A percentile compares a stretch with the other conserved stretches of the same genome.
phyloP scores from a whole-genome alignment of 2,888 invertebrate genomes.

The Dyspetes luteomarginatus region DNA sequence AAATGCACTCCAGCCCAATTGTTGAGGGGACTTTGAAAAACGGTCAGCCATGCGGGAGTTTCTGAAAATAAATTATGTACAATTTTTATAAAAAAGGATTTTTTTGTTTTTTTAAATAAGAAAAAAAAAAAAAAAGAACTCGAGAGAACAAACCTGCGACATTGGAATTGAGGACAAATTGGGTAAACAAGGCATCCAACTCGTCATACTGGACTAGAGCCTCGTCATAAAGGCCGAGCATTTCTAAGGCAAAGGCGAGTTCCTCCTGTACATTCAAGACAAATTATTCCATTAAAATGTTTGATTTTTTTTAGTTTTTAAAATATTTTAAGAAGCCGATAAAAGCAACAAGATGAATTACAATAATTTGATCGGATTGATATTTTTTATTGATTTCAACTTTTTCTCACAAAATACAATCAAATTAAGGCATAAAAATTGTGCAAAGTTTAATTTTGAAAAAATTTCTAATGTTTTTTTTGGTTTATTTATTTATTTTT shows the following conservation, averaged over 20 bases:
- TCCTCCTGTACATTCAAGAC: slow-evolving; percentile 90
- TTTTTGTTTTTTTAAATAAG: background rate
- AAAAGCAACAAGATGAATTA: background rate
- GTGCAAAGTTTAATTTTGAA: slow-evolving; percentile 9
- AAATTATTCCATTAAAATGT: slow-evolving; percentile 7
- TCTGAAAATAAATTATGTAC: slow-evolving; percentile 83
- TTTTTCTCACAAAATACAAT: background rate
- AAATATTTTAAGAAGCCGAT: background rate
- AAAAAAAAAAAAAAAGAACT: slow-evolving; percentile 2
- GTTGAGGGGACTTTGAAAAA: slow-evolving; percentile 91
- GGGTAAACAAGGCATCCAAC: slow-evolving; percentile 97
- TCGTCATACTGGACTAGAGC: slow-evolving; percentile 98
- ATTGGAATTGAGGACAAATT: slow-evolving; percentile 97
- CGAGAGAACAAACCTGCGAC: slow-evolving; percentile 86
- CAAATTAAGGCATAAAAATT: background rate
- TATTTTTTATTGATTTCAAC: background rate
- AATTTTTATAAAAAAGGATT: slow-evolving; percentile 10
- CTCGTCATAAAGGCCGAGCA: slow-evolving; percentile 96
- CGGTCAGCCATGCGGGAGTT: slow-evolving; percentile 92
- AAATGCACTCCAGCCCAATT: slow-evolving; percentile 92
- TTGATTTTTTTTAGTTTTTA: background rate
- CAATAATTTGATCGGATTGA: too few relatives aligned
- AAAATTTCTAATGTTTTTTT: too few relatives aligned
- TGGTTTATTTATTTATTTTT: too few relatives aligned
- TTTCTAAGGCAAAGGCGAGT: slow-evolving; percentile 96